phyloP scores from a whole-genome alignment of 2,888 invertebrate species.

The Tillus elongatus region DNA sequence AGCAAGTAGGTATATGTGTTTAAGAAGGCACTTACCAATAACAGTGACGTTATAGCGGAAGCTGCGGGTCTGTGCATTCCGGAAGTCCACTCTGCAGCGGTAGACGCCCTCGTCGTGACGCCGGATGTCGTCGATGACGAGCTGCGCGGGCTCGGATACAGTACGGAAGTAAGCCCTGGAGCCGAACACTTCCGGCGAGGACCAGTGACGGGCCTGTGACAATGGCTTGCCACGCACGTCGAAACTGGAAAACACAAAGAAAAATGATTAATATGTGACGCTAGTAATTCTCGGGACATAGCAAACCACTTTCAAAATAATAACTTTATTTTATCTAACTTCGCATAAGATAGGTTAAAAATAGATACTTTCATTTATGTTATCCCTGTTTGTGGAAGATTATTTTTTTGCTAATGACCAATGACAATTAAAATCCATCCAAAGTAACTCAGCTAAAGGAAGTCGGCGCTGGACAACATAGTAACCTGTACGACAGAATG shows the following conservation, averaged over 20 bases:
- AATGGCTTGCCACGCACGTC: slow-evolving; percentile 78
- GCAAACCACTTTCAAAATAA: no score
- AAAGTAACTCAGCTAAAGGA: no score
- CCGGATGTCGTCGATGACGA: slow-evolving; percentile 74
- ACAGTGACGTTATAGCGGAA: slow-evolving; percentile 84
- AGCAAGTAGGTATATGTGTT: slow-evolving; percentile 3
- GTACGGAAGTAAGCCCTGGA: slow-evolving; percentile 78
- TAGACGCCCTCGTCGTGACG: slow-evolving; percentile 83
- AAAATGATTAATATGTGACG: no score
- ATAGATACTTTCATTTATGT: no score
- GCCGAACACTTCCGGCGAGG: slow-evolving; percentile 76
- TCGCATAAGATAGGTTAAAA: no score
- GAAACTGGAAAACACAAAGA: slow-evolving; percentile 68
- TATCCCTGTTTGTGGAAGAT: no score
- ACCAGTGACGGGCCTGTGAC: slow-evolving; percentile 74
- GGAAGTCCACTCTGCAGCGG: slow-evolving; percentile 82
- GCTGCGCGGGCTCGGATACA: slow-evolving; percentile 67
- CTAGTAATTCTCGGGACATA: no score
- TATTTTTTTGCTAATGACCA: no score
- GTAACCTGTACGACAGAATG: no score
- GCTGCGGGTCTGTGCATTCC: slow-evolving; percentile 81
- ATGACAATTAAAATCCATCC: no score
- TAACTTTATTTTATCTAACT: no score
- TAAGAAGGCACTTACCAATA: slow-evolving; percentile 59
- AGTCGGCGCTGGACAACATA: no score